Conservation (phyloP, 2,797 vertebrate species). For the Heterohyrax brucei region DNA sequence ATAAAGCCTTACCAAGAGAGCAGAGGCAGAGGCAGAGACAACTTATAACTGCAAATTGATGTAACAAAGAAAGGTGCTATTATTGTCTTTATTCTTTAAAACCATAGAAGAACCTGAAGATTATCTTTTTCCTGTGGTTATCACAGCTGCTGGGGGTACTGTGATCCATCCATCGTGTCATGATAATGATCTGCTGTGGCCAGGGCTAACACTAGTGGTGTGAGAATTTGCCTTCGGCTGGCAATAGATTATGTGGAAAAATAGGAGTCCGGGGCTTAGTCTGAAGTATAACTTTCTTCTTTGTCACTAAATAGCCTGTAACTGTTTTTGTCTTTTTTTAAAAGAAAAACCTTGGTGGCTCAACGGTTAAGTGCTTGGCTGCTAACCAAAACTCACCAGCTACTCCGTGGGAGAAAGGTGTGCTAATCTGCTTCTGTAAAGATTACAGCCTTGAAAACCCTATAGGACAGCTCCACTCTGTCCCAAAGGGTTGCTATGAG, state of each 20-base stretch:
- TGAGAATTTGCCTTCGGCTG: not conserved
- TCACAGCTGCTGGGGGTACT: not conserved
- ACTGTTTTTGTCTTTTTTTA: not conserved
- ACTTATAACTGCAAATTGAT: not conserved
- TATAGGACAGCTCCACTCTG: not conserved
- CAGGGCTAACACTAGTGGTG: not conserved
- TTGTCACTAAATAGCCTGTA: conserved; percentile 56
- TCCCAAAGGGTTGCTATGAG: not conserved
- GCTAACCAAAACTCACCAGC: not conserved
- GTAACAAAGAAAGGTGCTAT: not conserved
- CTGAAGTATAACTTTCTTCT: conserved; percentile 45
- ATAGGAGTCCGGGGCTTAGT: not conserved
- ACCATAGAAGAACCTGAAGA: not conserved
- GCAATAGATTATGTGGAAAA: not conserved
- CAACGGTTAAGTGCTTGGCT: not conserved
- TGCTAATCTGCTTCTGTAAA: not conserved
- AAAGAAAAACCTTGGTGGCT: not conserved
- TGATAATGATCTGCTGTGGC: not conserved
- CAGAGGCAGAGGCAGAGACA: not conserved
- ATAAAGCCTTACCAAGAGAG: not conserved
- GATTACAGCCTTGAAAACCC: not conserved
- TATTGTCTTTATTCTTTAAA: not conserved
- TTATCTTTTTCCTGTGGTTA: not conserved
- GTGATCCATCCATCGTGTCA: rapidly evolving
- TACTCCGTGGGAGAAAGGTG: not conserved